Evolutionary conservation across 1,140 invertebrate species (phyloP).

Genomic region (Helicoverpa zea): DNA sequence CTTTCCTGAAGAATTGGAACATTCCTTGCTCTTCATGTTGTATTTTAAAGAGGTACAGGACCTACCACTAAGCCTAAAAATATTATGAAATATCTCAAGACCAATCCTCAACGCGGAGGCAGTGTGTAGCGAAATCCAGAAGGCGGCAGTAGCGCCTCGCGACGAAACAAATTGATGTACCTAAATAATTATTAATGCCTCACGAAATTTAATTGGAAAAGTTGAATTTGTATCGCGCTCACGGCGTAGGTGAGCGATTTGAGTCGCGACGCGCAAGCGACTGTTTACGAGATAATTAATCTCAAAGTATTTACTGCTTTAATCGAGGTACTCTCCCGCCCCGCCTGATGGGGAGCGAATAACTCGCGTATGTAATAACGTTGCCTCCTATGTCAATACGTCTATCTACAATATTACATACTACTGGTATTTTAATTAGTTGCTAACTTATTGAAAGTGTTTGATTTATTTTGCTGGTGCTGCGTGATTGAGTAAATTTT

Average conservation of each 20-base stretch:
- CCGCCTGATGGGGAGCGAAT: constrained; percentile 79
- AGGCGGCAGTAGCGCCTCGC: constrained; percentile 71
- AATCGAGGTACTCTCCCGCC: constrained; percentile 80
- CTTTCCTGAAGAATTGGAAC: too few relatives aligned
- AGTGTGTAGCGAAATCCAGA: constrained; percentile 57
- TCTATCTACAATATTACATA: constrained; percentile 29
- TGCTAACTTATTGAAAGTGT: too few relatives aligned
- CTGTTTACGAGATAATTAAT: constrained; percentile 87
- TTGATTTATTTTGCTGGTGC: background rate
- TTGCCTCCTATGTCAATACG: constrained; percentile 62
- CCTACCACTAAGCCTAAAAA: too few relatives aligned
- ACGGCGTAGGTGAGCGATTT: constrained; percentile 85
- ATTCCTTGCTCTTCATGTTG: too few relatives aligned
- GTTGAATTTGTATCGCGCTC: constrained; percentile 86
- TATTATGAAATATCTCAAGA: constrained; percentile 59
- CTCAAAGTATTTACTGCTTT: constrained; percentile 87
- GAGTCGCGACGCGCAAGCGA: constrained; percentile 74
- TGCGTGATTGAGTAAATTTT: too few relatives aligned
- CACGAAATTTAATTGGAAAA: constrained; percentile 88
- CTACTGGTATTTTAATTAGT: background rate
- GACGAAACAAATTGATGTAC: constrained; percentile 88
- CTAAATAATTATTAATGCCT: constrained; percentile 88
- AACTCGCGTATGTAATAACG: constrained; percentile 82
- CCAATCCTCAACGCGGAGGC: constrained; percentile 22
- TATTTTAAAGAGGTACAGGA: too few relatives aligned